Conservation (phyloP, 2,797 vertebrate species). For the Astyanax mexicanus region DNA sequence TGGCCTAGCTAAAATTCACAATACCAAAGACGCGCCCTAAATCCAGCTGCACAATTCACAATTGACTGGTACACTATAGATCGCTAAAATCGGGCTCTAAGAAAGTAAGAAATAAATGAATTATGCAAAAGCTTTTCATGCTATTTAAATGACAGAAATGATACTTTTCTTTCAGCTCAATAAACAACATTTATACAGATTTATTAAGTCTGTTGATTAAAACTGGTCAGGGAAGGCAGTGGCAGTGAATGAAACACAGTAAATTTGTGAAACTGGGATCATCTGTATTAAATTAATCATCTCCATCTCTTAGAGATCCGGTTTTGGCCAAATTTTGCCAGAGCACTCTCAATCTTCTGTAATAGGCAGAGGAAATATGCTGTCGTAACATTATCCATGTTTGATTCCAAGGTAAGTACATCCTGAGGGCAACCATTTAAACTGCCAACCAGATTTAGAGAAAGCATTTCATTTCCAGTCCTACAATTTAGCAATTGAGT, state of each 20-base stretch:
- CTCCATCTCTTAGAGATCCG: background rate
- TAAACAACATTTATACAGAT: background rate
- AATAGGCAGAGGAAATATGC: background rate
- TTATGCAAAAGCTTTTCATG: too few relatives aligned
- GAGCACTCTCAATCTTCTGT: background rate
- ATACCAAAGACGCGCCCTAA: too few relatives aligned
- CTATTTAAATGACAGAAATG: background rate
- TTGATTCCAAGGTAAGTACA: constrained; percentile 8
- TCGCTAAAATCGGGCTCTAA: too few relatives aligned
- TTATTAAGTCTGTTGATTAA: background rate
- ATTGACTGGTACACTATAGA: too few relatives aligned
- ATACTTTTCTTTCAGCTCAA: background rate
- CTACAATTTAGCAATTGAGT: background rate
- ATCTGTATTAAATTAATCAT: constrained; percentile 4
- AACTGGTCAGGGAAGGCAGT: background rate
- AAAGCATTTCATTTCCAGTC: background rate
- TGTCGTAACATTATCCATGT: background rate
- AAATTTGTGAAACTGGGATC: background rate
- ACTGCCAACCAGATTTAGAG: background rate
- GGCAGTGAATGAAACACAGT: background rate
- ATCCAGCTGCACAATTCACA: too few relatives aligned
- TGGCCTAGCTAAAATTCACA: too few relatives aligned
- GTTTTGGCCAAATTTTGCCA: background rate
- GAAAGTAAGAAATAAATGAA: too few relatives aligned
- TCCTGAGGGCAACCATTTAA: background rate